phyloP scores from a whole-genome alignment of 2,113 vertebrate genomes.

The Mellivora capensis region DNA sequence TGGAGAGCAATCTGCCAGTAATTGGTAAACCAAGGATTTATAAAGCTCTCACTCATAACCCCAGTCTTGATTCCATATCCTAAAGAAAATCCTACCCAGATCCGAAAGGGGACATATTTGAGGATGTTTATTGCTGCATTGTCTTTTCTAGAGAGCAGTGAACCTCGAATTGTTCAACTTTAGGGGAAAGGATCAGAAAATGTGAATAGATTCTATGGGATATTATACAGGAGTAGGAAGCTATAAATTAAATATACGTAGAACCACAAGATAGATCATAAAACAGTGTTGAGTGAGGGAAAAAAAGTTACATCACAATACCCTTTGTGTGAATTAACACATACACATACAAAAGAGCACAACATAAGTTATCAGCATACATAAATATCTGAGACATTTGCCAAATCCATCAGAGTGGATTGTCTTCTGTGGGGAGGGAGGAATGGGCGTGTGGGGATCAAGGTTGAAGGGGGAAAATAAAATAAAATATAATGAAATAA shows the following conservation, averaged over 20 bases:
- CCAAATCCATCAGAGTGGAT: background rate
- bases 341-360: background rate
- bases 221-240: background rate
- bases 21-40: background rate
- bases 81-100: background rate
- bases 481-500: background rate
- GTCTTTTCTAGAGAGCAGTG: background rate
- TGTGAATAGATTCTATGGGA: background rate
- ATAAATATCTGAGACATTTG: background rate
- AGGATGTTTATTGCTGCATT: background rate
- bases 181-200: background rate
- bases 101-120: background rate
- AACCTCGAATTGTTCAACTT: background rate
- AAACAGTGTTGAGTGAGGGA: background rate
- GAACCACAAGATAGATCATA: background rate
- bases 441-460: background rate
- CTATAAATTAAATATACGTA: background rate
- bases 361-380: background rate
- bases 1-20: background rate
- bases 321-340: background rate
- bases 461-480: background rate
- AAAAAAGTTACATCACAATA: background rate
- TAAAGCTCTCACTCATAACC: background rate
- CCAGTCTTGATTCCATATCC: background rate
- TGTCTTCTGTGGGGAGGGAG: background rate